Base-by-base conservation (phyloP, 2,113 vertebrate species). In the Hemibagrus wyckioides region DNA sequence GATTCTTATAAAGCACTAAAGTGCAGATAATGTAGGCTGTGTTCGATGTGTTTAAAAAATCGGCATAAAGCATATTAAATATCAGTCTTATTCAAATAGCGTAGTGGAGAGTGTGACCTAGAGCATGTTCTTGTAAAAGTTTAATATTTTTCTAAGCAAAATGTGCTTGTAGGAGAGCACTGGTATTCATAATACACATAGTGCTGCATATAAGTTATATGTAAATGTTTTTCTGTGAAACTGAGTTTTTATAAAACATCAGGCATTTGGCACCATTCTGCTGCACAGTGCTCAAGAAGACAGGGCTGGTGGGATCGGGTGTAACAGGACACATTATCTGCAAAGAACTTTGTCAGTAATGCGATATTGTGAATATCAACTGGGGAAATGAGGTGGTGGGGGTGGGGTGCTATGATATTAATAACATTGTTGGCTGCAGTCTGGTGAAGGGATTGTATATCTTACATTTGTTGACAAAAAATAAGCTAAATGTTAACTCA, bases 381-480 rank as follows among this genome's bases (percentile, higher is more conserved):
- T 81, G 80, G 48, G 52, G 84, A 85, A 91, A 86, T 83, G 33
- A 73, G 87, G 87, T 82, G 80, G 56, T 15, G 65, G 79, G 82
- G 75, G 63, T 89, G 86, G n/a, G n/a, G n/a, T 80, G 44, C 82
- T 75, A 76, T 88, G 89, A 90, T 89, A 86, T 83, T 61, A 73
- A 82, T 86, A 90, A 87, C 89, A 82, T 73, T 59, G 41, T 86
- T 89, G 89, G 88, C 88, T 87, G 41, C 30, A 54, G 76, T 89
- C 85, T 85, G 52, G 59, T 88, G 85, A 88, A 90, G 86, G 90
- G 89, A 92, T 91, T 85, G 83, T 56, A 52, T 92, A 88, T 91
- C 84, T 7, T 56, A 36, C 75, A 90, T 91, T 91, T 93, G 88
- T 30, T 28, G 48, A n/a, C n/a, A 7, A 52, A 52, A 50, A 48